A percentile compares a stretch with the other conserved stretches of the same genome.
These are phyloP conservation scores for Exaiptasia diaphana DNA, from an alignment of 64 coral and sea anemone genomes.

Conservation along the genomic window DNA sequence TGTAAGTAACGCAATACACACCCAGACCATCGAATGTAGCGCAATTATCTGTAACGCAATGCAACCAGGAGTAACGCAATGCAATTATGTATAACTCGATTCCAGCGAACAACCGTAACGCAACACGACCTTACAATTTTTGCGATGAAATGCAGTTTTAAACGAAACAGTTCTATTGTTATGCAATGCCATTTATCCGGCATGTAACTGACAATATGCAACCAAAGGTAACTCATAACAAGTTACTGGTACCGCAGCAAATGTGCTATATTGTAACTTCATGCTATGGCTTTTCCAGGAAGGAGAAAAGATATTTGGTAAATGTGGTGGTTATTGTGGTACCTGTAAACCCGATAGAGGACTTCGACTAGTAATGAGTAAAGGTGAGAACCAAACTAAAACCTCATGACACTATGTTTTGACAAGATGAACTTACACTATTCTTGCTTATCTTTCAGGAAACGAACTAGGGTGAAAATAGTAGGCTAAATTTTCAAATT, in stretches of 20 bases:
- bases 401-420: not conserved
- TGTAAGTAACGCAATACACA: slow-evolving; percentile 7
- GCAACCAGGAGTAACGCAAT: not conserved
- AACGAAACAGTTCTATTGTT: not conserved
- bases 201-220: not conserved
- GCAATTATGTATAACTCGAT: too few species aligned
- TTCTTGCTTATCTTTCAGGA: not conserved
- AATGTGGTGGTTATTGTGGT: slow-evolving; percentile 77
- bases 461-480: not conserved
- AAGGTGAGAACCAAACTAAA: slow-evolving; percentile 14
- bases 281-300: slow-evolving; percentile 2
- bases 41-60: not conserved
- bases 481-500: slow-evolving; percentile 17
- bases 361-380: slow-evolving; percentile 50
- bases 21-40: not conserved
- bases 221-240: not conserved
- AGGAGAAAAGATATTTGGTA: slow-evolving; percentile 56
- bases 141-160: not conserved
- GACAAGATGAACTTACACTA: not conserved
- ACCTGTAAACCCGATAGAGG: slow-evolving; percentile 65
- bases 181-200: not conserved
- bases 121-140: not conserved
- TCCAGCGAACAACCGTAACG: too few species aligned
- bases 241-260: not conserved
- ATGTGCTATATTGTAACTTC: not conserved